phyloP scores from a whole-genome alignment of 2,113 vertebrate genomes.

The Stegostoma tigrinum region DNA sequence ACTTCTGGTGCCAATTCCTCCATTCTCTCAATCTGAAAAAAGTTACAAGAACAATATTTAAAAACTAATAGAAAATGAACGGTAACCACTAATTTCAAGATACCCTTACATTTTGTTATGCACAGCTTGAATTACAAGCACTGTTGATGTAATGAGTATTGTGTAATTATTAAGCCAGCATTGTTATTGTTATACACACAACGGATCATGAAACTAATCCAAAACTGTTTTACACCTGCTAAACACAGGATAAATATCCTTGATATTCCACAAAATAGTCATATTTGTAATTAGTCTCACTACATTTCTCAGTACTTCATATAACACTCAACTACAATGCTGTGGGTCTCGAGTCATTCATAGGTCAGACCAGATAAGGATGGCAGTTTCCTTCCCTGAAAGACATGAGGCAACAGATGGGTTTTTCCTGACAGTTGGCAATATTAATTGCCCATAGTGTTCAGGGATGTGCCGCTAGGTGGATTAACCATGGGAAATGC shows the following conservation, averaged over 20 bases:
- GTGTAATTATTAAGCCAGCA: not conserved
- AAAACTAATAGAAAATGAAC: not conserved
- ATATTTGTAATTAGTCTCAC: not conserved
- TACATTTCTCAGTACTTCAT: not conserved
- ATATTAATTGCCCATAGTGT: no score
- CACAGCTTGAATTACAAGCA: not conserved
- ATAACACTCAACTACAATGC: not conserved
- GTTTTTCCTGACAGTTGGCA: no score
- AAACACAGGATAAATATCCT: not conserved
- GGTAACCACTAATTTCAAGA: not conserved
- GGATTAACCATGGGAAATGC: no score
- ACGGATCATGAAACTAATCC: not conserved
- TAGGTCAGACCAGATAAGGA: no score
- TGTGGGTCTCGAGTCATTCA: no score
- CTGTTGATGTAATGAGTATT: not conserved
- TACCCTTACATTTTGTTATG: not conserved
- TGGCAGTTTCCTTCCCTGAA: no score
- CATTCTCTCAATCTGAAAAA: slow-evolving; percentile 58
- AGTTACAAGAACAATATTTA: not conserved
- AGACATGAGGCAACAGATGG: no score
- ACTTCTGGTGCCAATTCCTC: slow-evolving; percentile 59
- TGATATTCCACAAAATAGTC: not conserved
- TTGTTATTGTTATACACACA: not conserved
- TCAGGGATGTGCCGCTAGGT: no score
- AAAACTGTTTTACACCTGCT: not conserved